A percentile compares a stretch with the other conserved stretches of the same genome.
These are phyloP conservation scores for Chouioia cunea DNA, from an alignment of 2,888 invertebrate genomes.

Conservation along the genomic window DNA sequence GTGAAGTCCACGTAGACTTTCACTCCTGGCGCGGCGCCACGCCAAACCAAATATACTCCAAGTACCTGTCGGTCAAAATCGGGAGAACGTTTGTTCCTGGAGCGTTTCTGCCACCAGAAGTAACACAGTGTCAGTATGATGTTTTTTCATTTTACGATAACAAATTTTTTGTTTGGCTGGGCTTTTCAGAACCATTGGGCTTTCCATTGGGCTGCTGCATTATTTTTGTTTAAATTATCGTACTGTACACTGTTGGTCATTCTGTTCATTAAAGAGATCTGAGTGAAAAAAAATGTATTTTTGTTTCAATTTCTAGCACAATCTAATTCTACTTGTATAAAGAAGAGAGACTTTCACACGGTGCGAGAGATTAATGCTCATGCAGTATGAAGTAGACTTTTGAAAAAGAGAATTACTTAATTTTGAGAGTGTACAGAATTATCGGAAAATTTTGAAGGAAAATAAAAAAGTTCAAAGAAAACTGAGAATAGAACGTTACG, in stretches of 20 bases:
- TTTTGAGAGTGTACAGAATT: no score
- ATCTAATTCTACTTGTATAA: neutral
- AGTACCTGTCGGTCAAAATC: slow-evolving; percentile 67
- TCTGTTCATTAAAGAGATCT: neutral
- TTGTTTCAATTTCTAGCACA: no score
- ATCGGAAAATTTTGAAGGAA: neutral
- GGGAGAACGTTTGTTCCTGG: slow-evolving; percentile 45
- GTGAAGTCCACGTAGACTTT: slow-evolving; percentile 84
- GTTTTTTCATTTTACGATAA: neutral
- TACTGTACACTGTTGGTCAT: no score
- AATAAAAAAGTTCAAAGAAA: neutral
- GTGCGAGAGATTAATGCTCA: slow-evolving; percentile 12
- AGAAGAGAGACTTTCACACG: slow-evolving; percentile 17
- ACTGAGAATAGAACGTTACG: neutral
- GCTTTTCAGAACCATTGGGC: slow-evolving; percentile 32
- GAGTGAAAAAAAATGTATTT: no score
- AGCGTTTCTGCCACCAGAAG: slow-evolving; percentile 44
- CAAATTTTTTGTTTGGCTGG: slow-evolving; percentile 18
- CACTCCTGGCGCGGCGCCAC: slow-evolving; percentile 81
- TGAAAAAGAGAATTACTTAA: no score
- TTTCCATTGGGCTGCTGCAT: slow-evolving; percentile 21
- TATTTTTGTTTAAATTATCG: neutral
- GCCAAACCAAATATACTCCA: slow-evolving; percentile 84
- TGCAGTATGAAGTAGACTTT: neutral
- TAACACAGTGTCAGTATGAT: slow-evolving; percentile 22